phyloP scores from a whole-genome alignment of 2,113 vertebrate species.

The Melierax canorus region DNA sequence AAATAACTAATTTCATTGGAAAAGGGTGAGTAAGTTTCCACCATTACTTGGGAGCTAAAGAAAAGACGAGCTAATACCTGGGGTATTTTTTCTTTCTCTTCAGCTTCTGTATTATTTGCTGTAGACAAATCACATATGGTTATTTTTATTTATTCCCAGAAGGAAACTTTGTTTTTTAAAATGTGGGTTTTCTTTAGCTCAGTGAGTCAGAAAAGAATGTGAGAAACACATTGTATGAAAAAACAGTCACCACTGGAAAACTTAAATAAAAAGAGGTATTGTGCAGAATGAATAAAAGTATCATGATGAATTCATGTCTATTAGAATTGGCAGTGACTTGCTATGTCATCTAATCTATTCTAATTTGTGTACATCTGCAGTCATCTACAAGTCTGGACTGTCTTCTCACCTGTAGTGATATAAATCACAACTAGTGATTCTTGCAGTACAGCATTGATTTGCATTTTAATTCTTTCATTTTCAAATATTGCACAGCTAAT shows the following conservation, averaged over 20 bases:
- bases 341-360: background rate
- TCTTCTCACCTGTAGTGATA: slow-evolving; percentile 37
- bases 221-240: background rate
- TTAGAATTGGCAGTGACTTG: background rate
- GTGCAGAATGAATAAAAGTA: background rate
- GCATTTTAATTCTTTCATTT: slow-evolving; percentile 3
- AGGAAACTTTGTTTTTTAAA: background rate
- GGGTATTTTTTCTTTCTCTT: background rate
- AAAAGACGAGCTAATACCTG: background rate
- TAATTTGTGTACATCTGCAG: slow-evolving; percentile 25
- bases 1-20: slow-evolving; percentile 2
- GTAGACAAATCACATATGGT: background rate
- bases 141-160: background rate
- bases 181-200: background rate
- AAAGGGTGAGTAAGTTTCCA: slow-evolving; percentile 20
- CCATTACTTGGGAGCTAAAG: background rate
- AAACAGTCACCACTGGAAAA: background rate
- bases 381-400: slow-evolving; percentile 1
- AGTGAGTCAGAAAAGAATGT: background rate
- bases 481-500: background rate
- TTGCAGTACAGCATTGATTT: slow-evolving; percentile 1
- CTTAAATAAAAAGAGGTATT: background rate
- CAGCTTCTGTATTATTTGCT: background rate
- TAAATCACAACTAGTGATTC: slow-evolving; percentile 16
- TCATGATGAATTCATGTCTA: background rate